These are phyloP conservation scores for Miltochrista miniata DNA, from an alignment of 2,888 invertebrate species.

Conservation along the genomic window DNA sequence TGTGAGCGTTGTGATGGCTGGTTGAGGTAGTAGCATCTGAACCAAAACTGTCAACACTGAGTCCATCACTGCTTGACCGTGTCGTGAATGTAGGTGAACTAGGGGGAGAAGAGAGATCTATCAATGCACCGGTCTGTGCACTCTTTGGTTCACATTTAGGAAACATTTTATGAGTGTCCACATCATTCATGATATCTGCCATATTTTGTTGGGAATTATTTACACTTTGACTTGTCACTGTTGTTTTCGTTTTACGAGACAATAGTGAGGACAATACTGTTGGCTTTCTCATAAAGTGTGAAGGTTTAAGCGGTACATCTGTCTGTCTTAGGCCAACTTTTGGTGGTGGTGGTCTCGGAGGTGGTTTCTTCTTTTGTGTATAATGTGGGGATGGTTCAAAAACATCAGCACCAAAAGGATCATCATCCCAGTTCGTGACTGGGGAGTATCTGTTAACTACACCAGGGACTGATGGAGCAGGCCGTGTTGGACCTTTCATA, in stretches of 20 bases:
- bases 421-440: slow-evolving; percentile 82
- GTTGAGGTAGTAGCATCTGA: slow-evolving; percentile 87
- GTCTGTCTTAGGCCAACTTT: slow-evolving; percentile 70
- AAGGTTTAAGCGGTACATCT: slow-evolving; percentile 76
- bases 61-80: slow-evolving; percentile 89
- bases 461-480: slow-evolving; percentile 81
- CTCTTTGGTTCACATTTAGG: slow-evolving; percentile 76
- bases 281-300: slow-evolving; percentile 78
- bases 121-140: slow-evolving; percentile 83
- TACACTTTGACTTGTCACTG: slow-evolving; percentile 45
- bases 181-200: slow-evolving; percentile 55
- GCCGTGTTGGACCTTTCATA: slow-evolving; percentile 85
- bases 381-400: slow-evolving; percentile 72
- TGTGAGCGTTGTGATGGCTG: slow-evolving; percentile 78
- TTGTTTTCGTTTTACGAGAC: slow-evolving; percentile 64
- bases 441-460: slow-evolving; percentile 74
- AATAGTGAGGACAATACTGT: slow-evolving; percentile 73
- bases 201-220: slow-evolving; percentile 41
- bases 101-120: slow-evolving; percentile 88
- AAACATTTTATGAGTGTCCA: slow-evolving; percentile 69
- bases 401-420: slow-evolving; percentile 76
- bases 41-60: slow-evolving; percentile 90
- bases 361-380: slow-evolving; percentile 86
- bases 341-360: slow-evolving; percentile 89
- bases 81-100: slow-evolving; percentile 90